Evolutionary conservation across 2,797 vertebrate genomes (phyloP).

Genomic region (Eleutherodactylus coqui): DNA sequence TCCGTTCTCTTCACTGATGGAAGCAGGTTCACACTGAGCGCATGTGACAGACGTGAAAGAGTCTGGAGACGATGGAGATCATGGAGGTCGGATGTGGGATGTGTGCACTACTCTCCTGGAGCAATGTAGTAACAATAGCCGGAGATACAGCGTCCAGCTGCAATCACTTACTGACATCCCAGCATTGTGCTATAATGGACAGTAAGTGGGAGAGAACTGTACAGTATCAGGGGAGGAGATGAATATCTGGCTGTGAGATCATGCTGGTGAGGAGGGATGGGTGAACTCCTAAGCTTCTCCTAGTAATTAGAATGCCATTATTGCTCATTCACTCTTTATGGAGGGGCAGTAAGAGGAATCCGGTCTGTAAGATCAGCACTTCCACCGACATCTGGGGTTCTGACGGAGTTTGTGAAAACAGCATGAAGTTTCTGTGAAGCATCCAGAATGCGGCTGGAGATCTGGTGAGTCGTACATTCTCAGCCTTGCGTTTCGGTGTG

Average conservation of each 20-base stretch:
- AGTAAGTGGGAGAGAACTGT: background rate
- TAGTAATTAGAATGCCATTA: background rate
- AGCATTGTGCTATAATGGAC: no score
- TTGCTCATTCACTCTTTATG: background rate
- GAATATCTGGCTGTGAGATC: background rate
- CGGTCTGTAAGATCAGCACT: background rate
- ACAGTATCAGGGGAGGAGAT: background rate
- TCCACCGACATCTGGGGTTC: background rate
- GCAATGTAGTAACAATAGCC: background rate
- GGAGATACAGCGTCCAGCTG: background rate
- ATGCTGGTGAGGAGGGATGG: background rate
- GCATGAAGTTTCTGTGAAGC: background rate
- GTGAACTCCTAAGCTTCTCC: background rate
- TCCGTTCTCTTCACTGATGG: no score
- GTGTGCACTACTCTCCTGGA: no score
- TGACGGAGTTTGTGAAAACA: background rate
- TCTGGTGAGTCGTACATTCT: conserved; percentile 38
- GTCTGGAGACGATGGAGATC: no score
- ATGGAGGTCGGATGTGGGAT: no score
- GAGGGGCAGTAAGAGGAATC: background rate
- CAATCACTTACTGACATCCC: background rate
- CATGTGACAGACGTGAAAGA: no score
- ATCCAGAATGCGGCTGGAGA: conserved; percentile 15
- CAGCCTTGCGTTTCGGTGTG: background rate
- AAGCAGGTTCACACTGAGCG: no score